Conservation (phyloP, 1,140 invertebrate species). For the Bathynomus jamesi region DNA sequence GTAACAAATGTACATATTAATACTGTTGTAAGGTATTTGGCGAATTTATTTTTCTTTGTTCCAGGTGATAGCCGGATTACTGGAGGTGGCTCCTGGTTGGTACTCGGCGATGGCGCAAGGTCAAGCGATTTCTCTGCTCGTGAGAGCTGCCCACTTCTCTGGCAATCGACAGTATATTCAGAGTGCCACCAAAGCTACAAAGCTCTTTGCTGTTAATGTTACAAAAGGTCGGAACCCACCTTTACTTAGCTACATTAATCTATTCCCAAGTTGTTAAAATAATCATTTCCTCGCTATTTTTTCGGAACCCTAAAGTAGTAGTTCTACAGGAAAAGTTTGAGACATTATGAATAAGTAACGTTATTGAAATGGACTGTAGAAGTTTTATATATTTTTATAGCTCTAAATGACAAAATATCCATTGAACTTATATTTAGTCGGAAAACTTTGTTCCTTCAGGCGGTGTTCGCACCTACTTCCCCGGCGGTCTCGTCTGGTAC, state of each 20-base stretch:
- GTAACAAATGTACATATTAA: too few relatives aligned
- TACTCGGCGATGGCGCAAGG: slow-evolving; percentile 97
- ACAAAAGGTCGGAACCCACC: too few relatives aligned
- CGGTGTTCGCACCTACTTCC: slow-evolving; percentile 70
- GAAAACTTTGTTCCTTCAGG: slow-evolving; percentile 44
- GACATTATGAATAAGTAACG: too few relatives aligned
- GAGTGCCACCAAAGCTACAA: slow-evolving; percentile 68
- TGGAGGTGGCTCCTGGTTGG: slow-evolving; percentile 76
- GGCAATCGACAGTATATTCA: slow-evolving; percentile 68
- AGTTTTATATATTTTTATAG: not conserved
- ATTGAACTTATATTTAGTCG: not conserved
- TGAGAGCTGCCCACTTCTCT: slow-evolving; percentile 77
- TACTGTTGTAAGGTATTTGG: too few relatives aligned
- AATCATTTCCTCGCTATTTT: too few relatives aligned
- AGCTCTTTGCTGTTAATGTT: slow-evolving; percentile 61
- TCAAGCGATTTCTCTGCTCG: slow-evolving; percentile 86
- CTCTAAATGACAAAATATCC: too few relatives aligned
- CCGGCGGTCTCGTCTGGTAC: slow-evolving; percentile 72
- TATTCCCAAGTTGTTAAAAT: too few relatives aligned
- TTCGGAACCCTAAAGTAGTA: too few relatives aligned
- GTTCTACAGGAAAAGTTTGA: too few relatives aligned
- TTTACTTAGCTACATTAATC: too few relatives aligned
- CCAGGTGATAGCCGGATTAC: slow-evolving; percentile 58
- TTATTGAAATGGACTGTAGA: not conserved
- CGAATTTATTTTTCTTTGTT: too few relatives aligned